Evolutionary conservation across 2,797 vertebrate genomes (phyloP).

Genomic region (Gorsachius magnificus): DNA sequence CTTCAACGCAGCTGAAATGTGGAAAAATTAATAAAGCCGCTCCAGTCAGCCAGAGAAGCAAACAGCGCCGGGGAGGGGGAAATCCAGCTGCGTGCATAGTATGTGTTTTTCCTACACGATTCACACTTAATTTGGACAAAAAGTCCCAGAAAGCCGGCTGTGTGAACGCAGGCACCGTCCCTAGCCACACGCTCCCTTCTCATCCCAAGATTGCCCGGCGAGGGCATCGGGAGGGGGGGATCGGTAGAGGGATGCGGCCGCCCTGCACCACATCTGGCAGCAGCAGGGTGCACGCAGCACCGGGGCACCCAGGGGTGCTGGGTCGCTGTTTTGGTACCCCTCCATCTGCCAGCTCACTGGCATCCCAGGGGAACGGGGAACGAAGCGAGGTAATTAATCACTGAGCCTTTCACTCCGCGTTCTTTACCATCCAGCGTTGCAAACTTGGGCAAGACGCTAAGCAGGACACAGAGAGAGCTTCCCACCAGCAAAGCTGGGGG

Average conservation of each 20-base stretch:
- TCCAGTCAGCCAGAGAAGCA: neutral
- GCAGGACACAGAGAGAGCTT: neutral
- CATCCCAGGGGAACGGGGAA: neutral
- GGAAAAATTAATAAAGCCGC: slow-evolving; percentile 30
- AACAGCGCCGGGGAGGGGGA: neutral
- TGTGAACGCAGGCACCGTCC: rapidly evolving
- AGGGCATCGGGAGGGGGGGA: neutral
- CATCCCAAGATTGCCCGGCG: neutral
- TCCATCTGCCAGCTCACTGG: neutral
- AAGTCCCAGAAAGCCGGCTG: neutral
- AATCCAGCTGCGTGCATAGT: neutral
- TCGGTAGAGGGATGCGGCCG: rapidly evolving
- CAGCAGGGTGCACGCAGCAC: neutral
- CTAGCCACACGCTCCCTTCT: neutral
- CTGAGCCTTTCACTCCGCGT: too few relatives aligned
- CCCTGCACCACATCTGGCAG: neutral
- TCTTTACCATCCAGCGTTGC: neutral
- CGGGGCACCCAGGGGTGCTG: neutral
- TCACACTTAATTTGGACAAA: slow-evolving; percentile 27
- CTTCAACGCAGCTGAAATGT: neutral
- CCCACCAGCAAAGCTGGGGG: neutral
- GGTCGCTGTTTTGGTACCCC: neutral
- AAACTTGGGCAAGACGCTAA: neutral
- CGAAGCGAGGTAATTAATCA: neutral
- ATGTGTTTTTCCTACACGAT: slow-evolving; percentile 1